These are phyloP conservation scores for Chrysocyon brachyurus DNA, from an alignment of 2,797 vertebrate species.

Conservation along the genomic window DNA sequence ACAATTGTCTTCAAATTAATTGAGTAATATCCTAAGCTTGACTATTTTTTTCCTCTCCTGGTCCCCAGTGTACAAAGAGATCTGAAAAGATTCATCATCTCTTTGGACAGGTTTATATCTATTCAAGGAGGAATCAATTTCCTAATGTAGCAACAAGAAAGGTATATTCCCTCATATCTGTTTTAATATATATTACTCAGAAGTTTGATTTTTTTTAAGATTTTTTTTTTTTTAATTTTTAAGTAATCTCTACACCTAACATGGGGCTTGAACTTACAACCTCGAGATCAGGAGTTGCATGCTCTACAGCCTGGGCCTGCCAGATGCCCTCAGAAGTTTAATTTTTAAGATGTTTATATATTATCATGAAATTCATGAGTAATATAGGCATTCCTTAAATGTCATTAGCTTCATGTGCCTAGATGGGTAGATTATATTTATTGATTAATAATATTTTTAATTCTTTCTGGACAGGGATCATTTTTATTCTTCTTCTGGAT, in stretches of 20 bases:
- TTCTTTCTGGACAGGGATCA: not conserved
- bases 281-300: not conserved
- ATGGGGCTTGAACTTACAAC: not conserved
- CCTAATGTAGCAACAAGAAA: constrained; percentile 35
- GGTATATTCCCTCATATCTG: not conserved
- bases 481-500: not conserved
- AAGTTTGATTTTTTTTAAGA: constrained; percentile 40
- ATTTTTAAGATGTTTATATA: constrained; percentile 67
- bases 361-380: constrained; percentile 48
- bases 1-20: constrained; percentile 68
- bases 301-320: not conserved
- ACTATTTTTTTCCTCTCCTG: not conserved
- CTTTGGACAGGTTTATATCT: constrained; percentile 45
- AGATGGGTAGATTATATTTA: constrained; percentile 28
- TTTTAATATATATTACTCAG: constrained; percentile 47
- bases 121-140: constrained; percentile 25
- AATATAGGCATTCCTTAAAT: constrained; percentile 8
- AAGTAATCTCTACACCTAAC: not conserved
- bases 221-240: not conserved
- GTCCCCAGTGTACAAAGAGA: not conserved
- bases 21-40: not conserved
- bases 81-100: constrained; percentile 58
- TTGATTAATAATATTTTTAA: not conserved
- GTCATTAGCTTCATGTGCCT: constrained; percentile 30
- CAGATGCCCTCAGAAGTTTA: not conserved